A percentile compares a stretch with the other conserved stretches of the same genome.
Conservation (phyloP, 2,113 vertebrate genomes). For the Synodontis membranacea region DNA sequence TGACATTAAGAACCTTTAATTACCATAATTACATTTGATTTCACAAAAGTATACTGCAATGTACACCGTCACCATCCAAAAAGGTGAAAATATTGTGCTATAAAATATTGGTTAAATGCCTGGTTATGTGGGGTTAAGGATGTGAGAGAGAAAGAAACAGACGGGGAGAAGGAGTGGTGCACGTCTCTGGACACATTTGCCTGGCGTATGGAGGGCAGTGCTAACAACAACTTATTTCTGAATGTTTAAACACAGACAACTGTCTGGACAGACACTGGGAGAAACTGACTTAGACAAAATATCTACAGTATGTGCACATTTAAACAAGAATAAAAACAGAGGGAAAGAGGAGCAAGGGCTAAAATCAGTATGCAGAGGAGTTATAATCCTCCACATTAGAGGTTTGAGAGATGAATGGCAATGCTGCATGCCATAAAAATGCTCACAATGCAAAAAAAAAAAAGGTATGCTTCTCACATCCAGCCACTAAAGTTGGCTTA, state of each 20-base stretch:
- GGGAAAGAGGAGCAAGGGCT: not conserved
- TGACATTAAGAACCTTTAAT: not conserved
- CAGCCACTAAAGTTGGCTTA: not conserved
- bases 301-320: not conserved
- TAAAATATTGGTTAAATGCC: not conserved
- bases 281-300: not conserved
- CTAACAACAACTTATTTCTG: not conserved
- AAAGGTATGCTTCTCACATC: not conserved
- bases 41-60: not conserved
- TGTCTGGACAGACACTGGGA: not conserved
- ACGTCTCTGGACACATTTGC: conserved; percentile 3
- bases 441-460: not conserved
- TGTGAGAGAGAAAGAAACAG: not conserved
- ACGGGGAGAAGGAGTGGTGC: not conserved
- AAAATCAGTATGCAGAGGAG: not conserved
- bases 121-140: not conserved
- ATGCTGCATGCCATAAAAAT: conserved; percentile 2
- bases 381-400: not conserved
- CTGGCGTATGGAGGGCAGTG: not conserved
- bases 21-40: not conserved
- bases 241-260: conserved; percentile 10
- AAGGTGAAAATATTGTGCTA: not conserved
- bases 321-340: not conserved
- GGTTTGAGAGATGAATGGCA: not conserved
- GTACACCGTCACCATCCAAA: not conserved